Percentiles rank a stretch among this genome's conserved stretches.
phyloP scores from a whole-genome alignment of 1,140 invertebrate genomes.

The Drosophila triauraria region DNA sequence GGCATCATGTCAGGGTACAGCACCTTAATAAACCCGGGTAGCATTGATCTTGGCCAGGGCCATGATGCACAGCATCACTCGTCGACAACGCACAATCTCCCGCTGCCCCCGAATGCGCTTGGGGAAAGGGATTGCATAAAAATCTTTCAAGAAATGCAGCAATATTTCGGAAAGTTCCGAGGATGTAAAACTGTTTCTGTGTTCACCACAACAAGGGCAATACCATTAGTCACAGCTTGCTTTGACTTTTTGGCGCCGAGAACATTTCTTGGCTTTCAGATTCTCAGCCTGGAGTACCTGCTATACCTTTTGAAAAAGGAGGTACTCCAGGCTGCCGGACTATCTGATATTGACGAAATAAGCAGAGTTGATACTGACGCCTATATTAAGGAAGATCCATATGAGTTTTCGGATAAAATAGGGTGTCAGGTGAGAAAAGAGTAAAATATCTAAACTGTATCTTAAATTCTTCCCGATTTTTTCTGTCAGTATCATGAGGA shows the following conservation, averaged over 20 bases:
- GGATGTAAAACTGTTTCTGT: constrained; percentile 34
- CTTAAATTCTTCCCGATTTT: background rate
- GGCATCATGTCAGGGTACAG: constrained; percentile 54
- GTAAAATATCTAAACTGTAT: background rate
- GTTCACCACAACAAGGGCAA: constrained; percentile 48
- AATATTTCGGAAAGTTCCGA: constrained; percentile 20
- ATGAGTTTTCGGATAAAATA: constrained; percentile 54
- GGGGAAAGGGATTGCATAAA: constrained; percentile 59
- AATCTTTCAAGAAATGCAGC: constrained; percentile 50
- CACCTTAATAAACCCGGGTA: constrained; percentile 65
- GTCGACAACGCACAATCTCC: constrained; percentile 53
- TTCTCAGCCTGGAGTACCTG: constrained; percentile 47
- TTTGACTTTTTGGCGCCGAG: constrained; percentile 56
- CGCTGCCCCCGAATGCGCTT: constrained; percentile 67
- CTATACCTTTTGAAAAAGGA: constrained; percentile 65
- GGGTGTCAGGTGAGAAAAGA: constrained; percentile 58
- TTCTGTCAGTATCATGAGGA: constrained; percentile 45
- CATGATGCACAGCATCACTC: constrained; percentile 59
- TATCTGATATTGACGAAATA: constrained; percentile 1
- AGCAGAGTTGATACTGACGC: constrained; percentile 37
- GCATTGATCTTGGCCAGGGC: constrained; percentile 55
- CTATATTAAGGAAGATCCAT: constrained; percentile 49
- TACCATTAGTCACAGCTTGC: constrained; percentile 57
- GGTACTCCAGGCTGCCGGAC: constrained; percentile 32
- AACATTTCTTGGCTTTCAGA: constrained; percentile 38